phyloP scores from a whole-genome alignment of 1,140 invertebrate genomes.

The Caerostris darwini region DNA sequence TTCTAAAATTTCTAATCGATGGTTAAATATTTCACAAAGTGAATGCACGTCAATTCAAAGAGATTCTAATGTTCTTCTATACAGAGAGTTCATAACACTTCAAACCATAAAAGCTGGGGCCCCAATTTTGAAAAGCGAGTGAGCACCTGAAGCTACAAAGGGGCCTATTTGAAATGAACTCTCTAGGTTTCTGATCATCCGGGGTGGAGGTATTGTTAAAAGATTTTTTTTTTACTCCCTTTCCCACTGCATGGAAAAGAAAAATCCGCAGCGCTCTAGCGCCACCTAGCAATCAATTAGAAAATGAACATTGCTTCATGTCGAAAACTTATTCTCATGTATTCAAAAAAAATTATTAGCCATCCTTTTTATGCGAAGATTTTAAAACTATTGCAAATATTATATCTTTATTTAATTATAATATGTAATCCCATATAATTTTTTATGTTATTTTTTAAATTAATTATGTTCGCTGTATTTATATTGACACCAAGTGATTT shows the following conservation, averaged over 20 bases:
- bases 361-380: not conserved
- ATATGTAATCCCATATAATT: too few species aligned
- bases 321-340: not conserved
- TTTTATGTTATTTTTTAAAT: too few species aligned
- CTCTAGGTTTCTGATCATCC: not conserved
- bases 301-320: not conserved
- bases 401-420: too few species aligned
- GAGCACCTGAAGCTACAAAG: constrained; percentile 17
- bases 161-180: not conserved
- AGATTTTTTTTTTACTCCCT: not conserved
- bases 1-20: too few species aligned
- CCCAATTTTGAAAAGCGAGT: not conserved
- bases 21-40: too few species aligned
- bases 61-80: not conserved
- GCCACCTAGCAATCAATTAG: constrained; percentile 47
- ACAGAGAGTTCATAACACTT: not conserved
- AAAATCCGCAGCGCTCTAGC: not conserved
- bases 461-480: too few species aligned
- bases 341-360: not conserved
- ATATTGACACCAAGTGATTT: too few species aligned
- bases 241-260: not conserved
- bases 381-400: not conserved
- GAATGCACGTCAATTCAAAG: not conserved
- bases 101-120: not conserved
- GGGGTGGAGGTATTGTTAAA: not conserved